Percentiles rank a stretch among this genome's conserved stretches.
These are phyloP conservation scores for Pongo abelii DNA, from an alignment of 2,113 vertebrate genomes.

Conservation along the genomic window DNA sequence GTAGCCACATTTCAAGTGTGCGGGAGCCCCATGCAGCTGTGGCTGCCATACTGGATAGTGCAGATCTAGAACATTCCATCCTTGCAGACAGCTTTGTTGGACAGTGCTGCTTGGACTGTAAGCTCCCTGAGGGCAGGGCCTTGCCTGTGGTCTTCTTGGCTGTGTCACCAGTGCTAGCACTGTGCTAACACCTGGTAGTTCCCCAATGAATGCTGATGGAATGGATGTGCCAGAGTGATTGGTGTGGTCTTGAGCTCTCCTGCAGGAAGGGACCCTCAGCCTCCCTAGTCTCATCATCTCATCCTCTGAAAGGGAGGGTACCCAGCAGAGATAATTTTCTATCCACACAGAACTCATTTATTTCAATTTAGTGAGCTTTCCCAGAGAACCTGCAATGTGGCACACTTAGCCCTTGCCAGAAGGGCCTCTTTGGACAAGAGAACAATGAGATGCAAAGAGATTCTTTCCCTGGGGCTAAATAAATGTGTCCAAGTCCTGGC, in stretches of 20 bases:
- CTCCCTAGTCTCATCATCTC: background rate
- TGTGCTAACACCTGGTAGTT: background rate
- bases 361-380: background rate
- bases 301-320: background rate
- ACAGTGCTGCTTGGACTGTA: background rate
- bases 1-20: background rate
- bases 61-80: background rate
- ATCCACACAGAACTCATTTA: background rate
- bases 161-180: background rate
- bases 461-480: background rate
- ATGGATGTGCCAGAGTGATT: fast-evolving
- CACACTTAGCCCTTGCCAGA: background rate
- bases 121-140: background rate
- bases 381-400: background rate
- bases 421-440: background rate
- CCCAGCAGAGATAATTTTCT: background rate
- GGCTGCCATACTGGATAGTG: background rate
- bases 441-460: background rate
- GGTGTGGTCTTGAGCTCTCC: no score
- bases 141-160: background rate
- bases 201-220: background rate
- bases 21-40: background rate
- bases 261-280: background rate
- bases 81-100: no score
- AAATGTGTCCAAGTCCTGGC: background rate